Base-by-base conservation (phyloP, 2,113 vertebrate genomes). In the Chlorodrepanis virens region DNA sequence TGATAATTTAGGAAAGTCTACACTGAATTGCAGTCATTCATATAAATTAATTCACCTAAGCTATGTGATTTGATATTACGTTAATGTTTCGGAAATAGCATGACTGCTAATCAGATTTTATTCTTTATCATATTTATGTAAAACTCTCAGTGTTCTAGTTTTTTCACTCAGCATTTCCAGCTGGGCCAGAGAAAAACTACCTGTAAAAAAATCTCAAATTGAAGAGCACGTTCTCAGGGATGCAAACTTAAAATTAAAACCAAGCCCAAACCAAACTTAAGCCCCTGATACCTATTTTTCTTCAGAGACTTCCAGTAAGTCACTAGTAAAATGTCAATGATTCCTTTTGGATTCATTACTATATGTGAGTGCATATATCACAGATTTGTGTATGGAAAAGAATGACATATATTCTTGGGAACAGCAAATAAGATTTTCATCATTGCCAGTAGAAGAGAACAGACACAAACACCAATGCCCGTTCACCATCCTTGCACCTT, bases 281-380 rank as follows among this genome's bases (percentile, higher is more conserved):
- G 12, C 31, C 60, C 76, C 44, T 57, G 67, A 50, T 17, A 83
- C 81, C 67, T 70, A 68, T 80, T 96, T 97, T 90, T 91, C 79
- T 89, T 75, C 45, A 77, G 88, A 83, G 83, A 82, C 18, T 89
- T 96, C 18, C 54, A 92, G 69, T 81, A 95, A 96, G 90, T 83
- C 27, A 89, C 50, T 44, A 69, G 71, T 76, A 96, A 95, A 91
- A 95, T 85, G 93, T 83, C 67, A 95, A 64, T 65, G 68, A 72
- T 88, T 53, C 69, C 63, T 89, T 85, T 77, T 93, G 79, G 79
- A 92, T 89, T 92, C 87, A 96, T 94, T 95, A 77, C 61, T 82
- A 20, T 80, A 94, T 39, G 37, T 27, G 4, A 88, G 56, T 74
- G 72, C 64, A 76, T 94, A 83, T 33, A 95, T 92, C 83, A 96